Percentiles rank a stretch among this genome's conserved stretches.
These are phyloP conservation scores for Notothenia rossii DNA, from an alignment of 2,113 vertebrate species.

Conservation along the genomic window DNA sequence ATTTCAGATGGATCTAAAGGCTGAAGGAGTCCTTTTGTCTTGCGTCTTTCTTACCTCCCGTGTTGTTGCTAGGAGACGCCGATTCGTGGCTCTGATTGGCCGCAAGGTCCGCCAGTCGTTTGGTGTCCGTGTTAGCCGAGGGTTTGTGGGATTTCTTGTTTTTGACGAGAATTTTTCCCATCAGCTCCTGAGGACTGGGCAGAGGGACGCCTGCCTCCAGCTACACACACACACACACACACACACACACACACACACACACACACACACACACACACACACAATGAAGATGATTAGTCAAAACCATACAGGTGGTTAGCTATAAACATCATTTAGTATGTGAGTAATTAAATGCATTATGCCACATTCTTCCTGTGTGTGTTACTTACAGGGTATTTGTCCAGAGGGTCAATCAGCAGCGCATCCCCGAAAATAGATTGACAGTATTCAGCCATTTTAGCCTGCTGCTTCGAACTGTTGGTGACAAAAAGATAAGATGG, in stretches of 20 bases:
- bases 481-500: slow-evolving; percentile 16
- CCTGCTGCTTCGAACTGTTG: slow-evolving; percentile 95
- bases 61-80: slow-evolving; percentile 93
- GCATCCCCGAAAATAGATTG: slow-evolving; percentile 96
- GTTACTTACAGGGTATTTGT: slow-evolving; percentile 93
- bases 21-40: slow-evolving; percentile 51
- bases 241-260: no score
- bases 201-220: slow-evolving; percentile 92
- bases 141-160: slow-evolving; percentile 99
- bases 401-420: slow-evolving; percentile 93
- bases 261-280: no score
- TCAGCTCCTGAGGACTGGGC: slow-evolving; percentile 96
- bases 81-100: slow-evolving; percentile 94
- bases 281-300: no score
- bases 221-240: slow-evolving; percentile 74
- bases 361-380: neutral
- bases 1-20: slow-evolving; percentile 41
- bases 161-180: slow-evolving; percentile 98
- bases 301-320: no score
- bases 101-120: slow-evolving; percentile 92
- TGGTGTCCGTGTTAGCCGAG: slow-evolving; percentile 89
- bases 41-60: slow-evolving; percentile 71
- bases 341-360: no score
- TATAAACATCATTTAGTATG: no score
- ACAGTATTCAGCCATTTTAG: slow-evolving; percentile 99